phyloP scores from a whole-genome alignment of 1,140 invertebrate species.

The Mesaphorura yosii region DNA sequence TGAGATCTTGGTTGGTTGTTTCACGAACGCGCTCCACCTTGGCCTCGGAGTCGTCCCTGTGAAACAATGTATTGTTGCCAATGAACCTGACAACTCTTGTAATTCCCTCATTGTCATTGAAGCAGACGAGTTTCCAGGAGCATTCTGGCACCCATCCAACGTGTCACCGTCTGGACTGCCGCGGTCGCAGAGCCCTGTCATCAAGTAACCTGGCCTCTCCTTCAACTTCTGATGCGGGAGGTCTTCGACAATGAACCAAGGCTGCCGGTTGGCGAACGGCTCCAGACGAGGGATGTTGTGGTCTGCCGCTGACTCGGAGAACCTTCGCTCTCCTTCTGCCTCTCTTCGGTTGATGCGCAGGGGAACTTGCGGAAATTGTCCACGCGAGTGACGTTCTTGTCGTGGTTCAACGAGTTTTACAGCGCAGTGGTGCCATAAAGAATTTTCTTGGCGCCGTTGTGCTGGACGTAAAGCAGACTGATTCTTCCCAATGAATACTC shows the following conservation, averaged over 20 bases:
- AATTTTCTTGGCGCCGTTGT: not conserved
- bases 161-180: too few species aligned
- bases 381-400: conserved; percentile 3
- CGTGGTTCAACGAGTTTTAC: conserved; percentile 7
- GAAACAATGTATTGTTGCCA: not conserved
- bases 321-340: conserved; percentile 1
- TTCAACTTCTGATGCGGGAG: too few species aligned
- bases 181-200: too few species aligned
- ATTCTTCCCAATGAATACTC: conserved; percentile 11
- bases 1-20: too few species aligned
- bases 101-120: not conserved
- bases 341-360: not conserved
- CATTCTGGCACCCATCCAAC: not conserved
- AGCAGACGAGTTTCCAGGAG: conserved; percentile 7
- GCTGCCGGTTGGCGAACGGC: conserved; percentile 1
- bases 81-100: conserved; percentile 3
- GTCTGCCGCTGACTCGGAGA: not conserved
- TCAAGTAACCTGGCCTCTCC: too few species aligned
- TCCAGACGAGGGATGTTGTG: conserved; percentile 5
- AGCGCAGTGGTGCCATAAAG: conserved; percentile 1
- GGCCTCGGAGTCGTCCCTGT: not conserved
- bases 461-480: conserved; percentile 7
- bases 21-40: too few species aligned
- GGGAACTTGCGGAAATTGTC: conserved; percentile 15
- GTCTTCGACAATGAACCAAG: not conserved